phyloP scores from a whole-genome alignment of 2,113 vertebrate species.

The Sinocyclocheilus rhinocerous region DNA sequence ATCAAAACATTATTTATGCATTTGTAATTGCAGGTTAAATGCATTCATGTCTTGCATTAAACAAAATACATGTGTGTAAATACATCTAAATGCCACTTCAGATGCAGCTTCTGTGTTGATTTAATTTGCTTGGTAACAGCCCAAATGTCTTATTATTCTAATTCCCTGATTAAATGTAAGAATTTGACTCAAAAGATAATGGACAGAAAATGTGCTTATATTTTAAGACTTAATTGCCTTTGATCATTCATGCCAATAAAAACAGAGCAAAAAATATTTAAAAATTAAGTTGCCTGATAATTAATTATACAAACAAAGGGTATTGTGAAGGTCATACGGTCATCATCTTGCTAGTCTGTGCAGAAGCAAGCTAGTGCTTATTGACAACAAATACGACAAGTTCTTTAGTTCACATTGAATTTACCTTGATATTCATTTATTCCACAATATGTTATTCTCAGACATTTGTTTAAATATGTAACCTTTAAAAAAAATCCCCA shows the following conservation, averaged over 20 bases:
- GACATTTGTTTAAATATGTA: not conserved
- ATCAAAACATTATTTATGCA: too few species aligned
- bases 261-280: not conserved
- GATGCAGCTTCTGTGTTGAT: too few species aligned
- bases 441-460: not conserved
- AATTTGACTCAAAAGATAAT: too few species aligned
- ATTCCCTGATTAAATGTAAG: too few species aligned
- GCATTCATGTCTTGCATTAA: too few species aligned
- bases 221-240: conserved; percentile 28
- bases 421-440: not conserved
- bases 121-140: too few species aligned
- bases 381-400: not conserved
- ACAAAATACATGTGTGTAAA: too few species aligned
- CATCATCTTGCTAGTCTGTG: not conserved
- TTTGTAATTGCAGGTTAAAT: too few species aligned
- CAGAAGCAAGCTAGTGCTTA: not conserved
- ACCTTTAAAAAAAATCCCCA: not conserved
- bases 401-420: not conserved
- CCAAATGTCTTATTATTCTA: too few species aligned
- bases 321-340: not conserved
- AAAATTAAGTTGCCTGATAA: not conserved
- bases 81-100: too few species aligned
- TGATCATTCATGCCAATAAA: conserved; percentile 27
- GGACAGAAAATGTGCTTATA: not conserved
- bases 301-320: not conserved